Percentiles rank a stretch among this genome's conserved stretches.
Evolutionary conservation across 92 coral and sea anemone species (phyloP).

Genomic region (Anthopleura xanthogrammica): DNA sequence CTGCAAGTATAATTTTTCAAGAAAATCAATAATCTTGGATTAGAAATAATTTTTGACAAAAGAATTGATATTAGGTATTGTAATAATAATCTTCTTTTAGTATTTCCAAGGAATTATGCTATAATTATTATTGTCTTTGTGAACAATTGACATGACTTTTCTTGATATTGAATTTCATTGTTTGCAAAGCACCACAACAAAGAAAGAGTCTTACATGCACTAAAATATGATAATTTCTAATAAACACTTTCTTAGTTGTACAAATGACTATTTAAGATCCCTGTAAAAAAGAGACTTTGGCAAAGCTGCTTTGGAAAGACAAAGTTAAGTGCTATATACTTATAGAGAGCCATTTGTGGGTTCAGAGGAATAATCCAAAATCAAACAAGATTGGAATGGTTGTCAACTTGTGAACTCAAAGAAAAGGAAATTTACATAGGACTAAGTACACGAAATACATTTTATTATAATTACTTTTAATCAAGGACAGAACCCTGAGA

Average conservation of each 20-base stretch:
- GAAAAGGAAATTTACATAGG: neutral
- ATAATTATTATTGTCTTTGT: neutral
- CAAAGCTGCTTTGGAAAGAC: neutral
- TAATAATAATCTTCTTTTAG: neutral
- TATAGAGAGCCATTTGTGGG: neutral
- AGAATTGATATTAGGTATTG: neutral
- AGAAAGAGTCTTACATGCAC: neutral
- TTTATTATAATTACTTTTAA: neutral
- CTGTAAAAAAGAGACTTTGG: neutral
- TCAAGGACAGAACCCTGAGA: neutral
- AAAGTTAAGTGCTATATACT: neutral
- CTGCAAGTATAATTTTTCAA: neutral
- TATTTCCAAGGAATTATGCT: neutral
- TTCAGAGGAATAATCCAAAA: neutral
- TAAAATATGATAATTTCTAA: neutral
- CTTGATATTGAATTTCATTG: conserved; percentile 3
- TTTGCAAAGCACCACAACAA: neutral
- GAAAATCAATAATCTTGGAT: neutral
- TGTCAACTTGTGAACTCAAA: conserved; percentile 3
- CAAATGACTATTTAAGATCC: neutral
- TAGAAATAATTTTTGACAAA: neutral
- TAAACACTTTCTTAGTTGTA: neutral
- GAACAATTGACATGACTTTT: neutral
- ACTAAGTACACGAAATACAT: conserved; percentile 8
- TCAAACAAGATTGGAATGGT: neutral